Conservation (phyloP, 2,888 invertebrate genomes). For the Iphiclides podalirius region DNA sequence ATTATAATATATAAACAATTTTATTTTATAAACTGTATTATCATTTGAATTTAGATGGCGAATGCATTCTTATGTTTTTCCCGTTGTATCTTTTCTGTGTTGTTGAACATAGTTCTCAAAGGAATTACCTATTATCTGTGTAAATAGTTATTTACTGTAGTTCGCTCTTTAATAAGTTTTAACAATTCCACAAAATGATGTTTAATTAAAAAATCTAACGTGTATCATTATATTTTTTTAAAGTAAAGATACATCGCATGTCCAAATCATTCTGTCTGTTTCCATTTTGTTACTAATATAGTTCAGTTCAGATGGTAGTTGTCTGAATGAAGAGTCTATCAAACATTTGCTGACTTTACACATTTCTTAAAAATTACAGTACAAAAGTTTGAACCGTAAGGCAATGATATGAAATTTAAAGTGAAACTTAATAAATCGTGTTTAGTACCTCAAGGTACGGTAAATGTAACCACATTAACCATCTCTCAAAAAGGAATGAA, state of each 20-base stretch:
- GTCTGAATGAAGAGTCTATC: conserved; percentile 75
- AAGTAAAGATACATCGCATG: conserved; percentile 38
- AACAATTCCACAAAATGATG: too few species aligned
- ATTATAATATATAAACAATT: conserved; percentile 51
- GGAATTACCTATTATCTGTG: conserved; percentile 34
- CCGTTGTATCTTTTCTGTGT: conserved; percentile 21
- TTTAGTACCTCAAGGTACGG: too few species aligned
- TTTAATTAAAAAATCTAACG: too few species aligned
- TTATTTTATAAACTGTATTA: conserved; percentile 27
- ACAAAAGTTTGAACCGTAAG: too few species aligned
- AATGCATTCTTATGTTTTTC: conserved; percentile 69
- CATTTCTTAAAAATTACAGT: too few species aligned
- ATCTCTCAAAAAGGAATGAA: too few species aligned
- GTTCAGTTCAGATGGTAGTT: conserved; percentile 79
- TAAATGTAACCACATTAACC: too few species aligned
- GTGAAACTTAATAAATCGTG: too few species aligned
- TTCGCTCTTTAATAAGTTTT: conserved; percentile 30
- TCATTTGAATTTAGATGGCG: conserved; percentile 58
- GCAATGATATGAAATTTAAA: too few species aligned
- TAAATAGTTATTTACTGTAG: conserved; percentile 34
- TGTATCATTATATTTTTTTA: too few species aligned
- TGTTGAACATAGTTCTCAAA: too few species aligned
- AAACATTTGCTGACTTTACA: too few species aligned
- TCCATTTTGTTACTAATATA: conserved; percentile 42
- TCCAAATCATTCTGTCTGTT: conserved; percentile 41